A percentile compares a stretch with the other conserved stretches of the same genome.
Conservation (phyloP, 2,113 vertebrate genomes). For the Nicator chloris region DNA sequence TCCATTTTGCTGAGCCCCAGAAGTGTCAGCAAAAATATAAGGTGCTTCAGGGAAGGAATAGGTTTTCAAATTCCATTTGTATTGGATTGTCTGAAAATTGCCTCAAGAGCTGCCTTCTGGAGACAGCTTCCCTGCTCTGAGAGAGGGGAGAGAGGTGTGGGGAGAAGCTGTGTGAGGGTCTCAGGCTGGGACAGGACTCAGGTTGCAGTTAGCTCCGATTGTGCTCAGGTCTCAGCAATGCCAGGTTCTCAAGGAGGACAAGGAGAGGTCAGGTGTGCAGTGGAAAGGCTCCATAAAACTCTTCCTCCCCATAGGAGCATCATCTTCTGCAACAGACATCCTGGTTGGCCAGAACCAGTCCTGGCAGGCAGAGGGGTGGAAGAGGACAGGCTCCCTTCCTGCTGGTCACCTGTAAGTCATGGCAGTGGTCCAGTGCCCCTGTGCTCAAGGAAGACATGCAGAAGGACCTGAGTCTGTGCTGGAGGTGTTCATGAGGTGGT, state of each 20-base stretch:
- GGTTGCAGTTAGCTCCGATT: background rate
- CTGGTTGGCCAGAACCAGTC: background rate
- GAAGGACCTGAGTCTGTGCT: background rate
- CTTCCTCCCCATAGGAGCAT: background rate
- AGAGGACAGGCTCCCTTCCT: background rate
- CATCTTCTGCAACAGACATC: background rate
- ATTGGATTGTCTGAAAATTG: constrained; percentile 3
- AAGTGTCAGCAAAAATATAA: constrained; percentile 13
- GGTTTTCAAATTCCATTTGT: constrained; percentile 3
- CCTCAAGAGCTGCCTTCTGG: constrained; percentile 4
- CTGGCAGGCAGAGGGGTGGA: background rate
- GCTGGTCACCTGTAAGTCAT: background rate
- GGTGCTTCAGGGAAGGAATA: constrained; percentile 49
- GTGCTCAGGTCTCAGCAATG: background rate
- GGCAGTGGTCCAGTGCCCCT: background rate
- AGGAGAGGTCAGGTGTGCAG: background rate
- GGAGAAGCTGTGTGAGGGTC: background rate
- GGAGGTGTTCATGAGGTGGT: background rate
- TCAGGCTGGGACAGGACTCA: background rate
- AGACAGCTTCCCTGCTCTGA: background rate
- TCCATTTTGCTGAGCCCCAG: constrained; percentile 1
- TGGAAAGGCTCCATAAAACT: background rate
- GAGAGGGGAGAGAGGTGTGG: background rate
- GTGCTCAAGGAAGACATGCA: background rate
- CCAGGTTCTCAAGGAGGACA: background rate